Conservation (phyloP, 2,888 invertebrate species). For the Diarsia brunnea region DNA sequence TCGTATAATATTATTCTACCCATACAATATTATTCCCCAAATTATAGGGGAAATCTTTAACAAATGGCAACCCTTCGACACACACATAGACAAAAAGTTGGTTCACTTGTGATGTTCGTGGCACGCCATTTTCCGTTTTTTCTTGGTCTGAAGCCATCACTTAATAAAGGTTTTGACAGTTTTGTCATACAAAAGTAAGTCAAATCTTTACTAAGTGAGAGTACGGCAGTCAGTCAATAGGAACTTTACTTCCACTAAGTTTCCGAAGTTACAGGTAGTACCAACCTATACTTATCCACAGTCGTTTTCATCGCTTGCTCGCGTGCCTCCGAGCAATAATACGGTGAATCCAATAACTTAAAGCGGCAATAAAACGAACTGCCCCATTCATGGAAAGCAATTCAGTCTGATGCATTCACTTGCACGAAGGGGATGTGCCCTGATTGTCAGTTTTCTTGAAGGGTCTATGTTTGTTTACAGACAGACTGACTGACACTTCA, state of each 20-base stretch:
- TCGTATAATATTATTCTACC: too few species aligned
- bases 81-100: too few species aligned
- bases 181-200: too few species aligned
- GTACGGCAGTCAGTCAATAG: neutral
- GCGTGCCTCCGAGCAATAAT: slow-evolving; percentile 54
- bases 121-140: too few species aligned
- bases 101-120: too few species aligned
- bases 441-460: slow-evolving; percentile 27
- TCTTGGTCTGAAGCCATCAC: too few species aligned
- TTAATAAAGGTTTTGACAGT: too few species aligned
- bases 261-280: neutral
- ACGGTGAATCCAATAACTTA: slow-evolving; percentile 62
- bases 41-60: too few species aligned
- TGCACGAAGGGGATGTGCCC: slow-evolving; percentile 43
- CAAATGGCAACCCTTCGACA: too few species aligned
- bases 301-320: slow-evolving; percentile 36
- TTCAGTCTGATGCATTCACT: slow-evolving; percentile 66
- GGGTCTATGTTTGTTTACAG: slow-evolving; percentile 4
- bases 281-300: neutral
- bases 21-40: too few species aligned
- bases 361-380: slow-evolving; percentile 56
- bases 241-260: slow-evolving; percentile 3
- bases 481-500: slow-evolving; percentile 32
- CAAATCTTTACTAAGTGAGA: too few species aligned
- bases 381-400: slow-evolving; percentile 61